Evolutionary conservation across 2,797 vertebrate genomes (phyloP).

Genomic region (Premnoplex brunnescens): DNA sequence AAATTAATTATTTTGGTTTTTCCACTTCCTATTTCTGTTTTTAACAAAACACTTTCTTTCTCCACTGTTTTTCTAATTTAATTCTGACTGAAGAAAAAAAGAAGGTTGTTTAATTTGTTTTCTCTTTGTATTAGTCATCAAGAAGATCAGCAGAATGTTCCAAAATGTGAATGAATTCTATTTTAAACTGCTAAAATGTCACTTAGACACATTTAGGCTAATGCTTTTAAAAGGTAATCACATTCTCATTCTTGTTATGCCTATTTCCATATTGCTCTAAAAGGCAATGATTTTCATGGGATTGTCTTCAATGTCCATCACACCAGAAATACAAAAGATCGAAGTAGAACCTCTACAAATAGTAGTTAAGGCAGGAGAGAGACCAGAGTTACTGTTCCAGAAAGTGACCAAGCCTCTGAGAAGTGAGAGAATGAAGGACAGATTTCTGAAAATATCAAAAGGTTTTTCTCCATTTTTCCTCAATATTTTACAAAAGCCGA

Average conservation of each 20-base stretch:
- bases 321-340: neutral
- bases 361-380: neutral
- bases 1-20: conserved; percentile 49
- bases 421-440: neutral
- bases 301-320: neutral
- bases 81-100: neutral
- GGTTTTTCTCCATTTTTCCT: neutral
- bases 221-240: neutral
- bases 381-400: neutral
- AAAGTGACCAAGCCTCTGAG: neutral
- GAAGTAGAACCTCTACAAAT: rapidly evolving
- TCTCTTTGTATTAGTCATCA: neutral
- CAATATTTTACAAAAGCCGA: neutral
- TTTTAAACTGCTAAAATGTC: neutral
- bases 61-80: neutral
- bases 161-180: neutral
- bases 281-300: neutral
- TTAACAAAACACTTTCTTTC: neutral
- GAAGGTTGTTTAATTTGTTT: neutral
- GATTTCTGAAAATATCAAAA: neutral
- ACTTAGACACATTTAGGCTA: neutral
- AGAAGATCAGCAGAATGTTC: neutral
- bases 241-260: neutral
- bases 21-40: neutral
- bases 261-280: neutral